Evolutionary conservation across 2,888 invertebrate species (phyloP).

Genomic region (Temnothorax unifasciatus): DNA sequence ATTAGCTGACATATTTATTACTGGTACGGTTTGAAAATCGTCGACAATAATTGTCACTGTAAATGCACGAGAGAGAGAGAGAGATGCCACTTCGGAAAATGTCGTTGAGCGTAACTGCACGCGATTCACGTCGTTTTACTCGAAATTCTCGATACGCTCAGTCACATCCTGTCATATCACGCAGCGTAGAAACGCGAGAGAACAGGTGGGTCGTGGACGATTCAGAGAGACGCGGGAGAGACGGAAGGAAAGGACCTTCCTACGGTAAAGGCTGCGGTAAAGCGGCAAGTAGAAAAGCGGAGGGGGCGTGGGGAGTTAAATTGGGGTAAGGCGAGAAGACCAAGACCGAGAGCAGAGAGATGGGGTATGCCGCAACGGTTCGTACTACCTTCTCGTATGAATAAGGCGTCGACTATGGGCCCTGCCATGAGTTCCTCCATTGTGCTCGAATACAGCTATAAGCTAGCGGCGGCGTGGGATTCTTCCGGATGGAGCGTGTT

Average conservation of each 20-base stretch:
- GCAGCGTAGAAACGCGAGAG: slow-evolving; percentile 66
- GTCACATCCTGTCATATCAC: slow-evolving; percentile 75
- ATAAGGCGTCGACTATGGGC: slow-evolving; percentile 60
- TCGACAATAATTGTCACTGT: neutral
- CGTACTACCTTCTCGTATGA: slow-evolving; percentile 59
- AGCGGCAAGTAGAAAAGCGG: slow-evolving; percentile 63
- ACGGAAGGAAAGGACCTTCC: slow-evolving; percentile 31
- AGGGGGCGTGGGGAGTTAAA: slow-evolving; percentile 55
- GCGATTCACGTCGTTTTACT: neutral
- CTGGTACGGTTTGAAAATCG: neutral
- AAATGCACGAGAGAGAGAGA: neutral
- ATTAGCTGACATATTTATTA: neutral
- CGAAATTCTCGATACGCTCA: slow-evolving; percentile 61
- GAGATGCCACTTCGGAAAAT: neutral
- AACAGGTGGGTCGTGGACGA: slow-evolving; percentile 81
- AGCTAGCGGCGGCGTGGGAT: slow-evolving; percentile 19
- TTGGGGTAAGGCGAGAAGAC: slow-evolving; percentile 70
- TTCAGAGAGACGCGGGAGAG: slow-evolving; percentile 38
- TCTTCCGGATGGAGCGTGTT: neutral
- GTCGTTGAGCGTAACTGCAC: neutral
- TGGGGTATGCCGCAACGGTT: slow-evolving; percentile 61
- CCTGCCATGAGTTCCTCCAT: slow-evolving; percentile 31
- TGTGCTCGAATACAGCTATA: neutral
- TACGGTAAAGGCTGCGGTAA: slow-evolving; percentile 55
- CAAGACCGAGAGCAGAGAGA: slow-evolving; percentile 36